Conservation (phyloP, 2,797 vertebrate species). For the Discoglossus pictus region DNA sequence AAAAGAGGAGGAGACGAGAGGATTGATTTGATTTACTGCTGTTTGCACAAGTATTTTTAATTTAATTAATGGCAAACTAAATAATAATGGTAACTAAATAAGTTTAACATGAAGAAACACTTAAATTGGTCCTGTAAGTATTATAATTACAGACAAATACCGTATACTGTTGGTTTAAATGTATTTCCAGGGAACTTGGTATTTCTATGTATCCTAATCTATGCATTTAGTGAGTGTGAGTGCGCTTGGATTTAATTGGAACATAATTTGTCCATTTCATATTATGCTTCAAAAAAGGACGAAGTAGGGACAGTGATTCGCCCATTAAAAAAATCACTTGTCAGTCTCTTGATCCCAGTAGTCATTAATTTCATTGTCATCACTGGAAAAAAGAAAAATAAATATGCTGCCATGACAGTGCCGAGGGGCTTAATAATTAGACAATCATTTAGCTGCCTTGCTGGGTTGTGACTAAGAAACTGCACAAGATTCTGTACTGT, state of each 20-base stretch:
- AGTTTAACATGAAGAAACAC: too few species aligned
- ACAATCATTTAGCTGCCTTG: slow-evolving; percentile 76
- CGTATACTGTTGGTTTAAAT: background rate
- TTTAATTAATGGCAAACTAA: too few species aligned
- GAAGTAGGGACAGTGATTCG: too few species aligned
- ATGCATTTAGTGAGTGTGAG: background rate
- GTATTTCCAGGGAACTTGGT: background rate
- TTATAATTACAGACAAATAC: too few species aligned
- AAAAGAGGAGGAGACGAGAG: too few species aligned
- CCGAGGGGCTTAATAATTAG: slow-evolving; percentile 81
- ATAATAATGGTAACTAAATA: too few species aligned
- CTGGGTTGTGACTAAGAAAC: slow-evolving; percentile 71
- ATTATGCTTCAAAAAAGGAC: background rate
- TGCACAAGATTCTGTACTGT: slow-evolving; percentile 67
- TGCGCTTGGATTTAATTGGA: slow-evolving; percentile 19
- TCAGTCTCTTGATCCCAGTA: slow-evolving; percentile 26
- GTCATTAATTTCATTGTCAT: slow-evolving; percentile 59
- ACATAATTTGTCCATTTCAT: slow-evolving; percentile 6
- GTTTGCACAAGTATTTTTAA: too few species aligned
- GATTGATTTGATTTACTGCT: too few species aligned
- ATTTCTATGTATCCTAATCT: slow-evolving; percentile 17
- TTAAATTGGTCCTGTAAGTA: too few species aligned
- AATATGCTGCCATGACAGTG: slow-evolving; percentile 78
- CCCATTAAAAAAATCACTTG: slow-evolving; percentile 15
- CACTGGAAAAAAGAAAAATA: slow-evolving; percentile 57